These are phyloP conservation scores for Mormyrus hasselquistii DNA, from an alignment of 2,797 vertebrate genomes.

Conservation along the genomic window DNA sequence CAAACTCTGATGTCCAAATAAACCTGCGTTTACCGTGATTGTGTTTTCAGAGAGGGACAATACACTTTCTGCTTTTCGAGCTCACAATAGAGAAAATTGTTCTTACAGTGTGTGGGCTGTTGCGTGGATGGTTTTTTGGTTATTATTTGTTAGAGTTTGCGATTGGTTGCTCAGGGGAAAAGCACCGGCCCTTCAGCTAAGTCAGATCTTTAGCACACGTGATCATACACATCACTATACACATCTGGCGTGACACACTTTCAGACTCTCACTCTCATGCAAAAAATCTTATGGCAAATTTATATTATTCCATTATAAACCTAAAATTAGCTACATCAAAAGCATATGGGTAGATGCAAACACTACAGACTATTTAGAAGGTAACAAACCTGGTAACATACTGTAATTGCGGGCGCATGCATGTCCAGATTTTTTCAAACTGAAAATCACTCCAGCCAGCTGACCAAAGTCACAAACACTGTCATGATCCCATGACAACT, in stretches of 20 bases:
- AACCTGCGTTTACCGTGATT: slow-evolving; percentile 43
- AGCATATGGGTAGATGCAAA: background rate
- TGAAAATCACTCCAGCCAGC: background rate
- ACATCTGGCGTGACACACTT: background rate
- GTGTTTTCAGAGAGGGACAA: slow-evolving; percentile 47
- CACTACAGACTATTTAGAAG: background rate
- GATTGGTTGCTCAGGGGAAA: slow-evolving; percentile 38
- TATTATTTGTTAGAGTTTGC: slow-evolving; percentile 15
- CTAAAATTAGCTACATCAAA: background rate
- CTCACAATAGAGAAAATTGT: slow-evolving; percentile 23
- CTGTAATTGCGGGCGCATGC: background rate
- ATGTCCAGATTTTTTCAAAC: background rate
- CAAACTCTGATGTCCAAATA: slow-evolving; percentile 41
- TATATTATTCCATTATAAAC: background rate
- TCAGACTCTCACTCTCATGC: background rate
- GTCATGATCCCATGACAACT: slow-evolving; percentile 43
- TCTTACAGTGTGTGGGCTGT: slow-evolving; percentile 23
- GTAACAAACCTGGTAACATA: background rate
- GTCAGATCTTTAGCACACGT: slow-evolving; percentile 33
- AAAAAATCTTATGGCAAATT: background rate
- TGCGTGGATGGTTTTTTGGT: slow-evolving; percentile 31
- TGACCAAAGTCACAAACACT: slow-evolving; percentile 13
- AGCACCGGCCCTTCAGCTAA: slow-evolving; percentile 36
- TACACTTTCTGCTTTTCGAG: slow-evolving; percentile 37
- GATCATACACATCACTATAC: slow-evolving; percentile 26